Evolutionary conservation across 2,888 invertebrate species (phyloP), one percentile per base, ranked within the genome.

Genomic region (Agonopterix arenella): DNA sequence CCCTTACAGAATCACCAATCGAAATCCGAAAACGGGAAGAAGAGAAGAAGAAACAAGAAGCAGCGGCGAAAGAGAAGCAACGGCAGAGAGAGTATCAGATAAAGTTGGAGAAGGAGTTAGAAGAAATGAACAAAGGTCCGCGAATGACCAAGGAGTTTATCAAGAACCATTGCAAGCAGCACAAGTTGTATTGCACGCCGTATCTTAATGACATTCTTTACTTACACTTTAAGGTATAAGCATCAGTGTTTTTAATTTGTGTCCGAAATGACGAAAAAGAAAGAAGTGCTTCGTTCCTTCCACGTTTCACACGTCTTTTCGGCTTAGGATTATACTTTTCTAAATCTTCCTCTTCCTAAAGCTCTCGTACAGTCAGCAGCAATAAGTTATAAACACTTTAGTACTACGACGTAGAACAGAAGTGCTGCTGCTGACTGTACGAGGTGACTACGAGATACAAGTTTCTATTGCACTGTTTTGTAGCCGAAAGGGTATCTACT

Each of bases 181-280:
- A 95, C 57, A 94, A 95, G 65, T 83, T 98, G 1, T 98, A 98
- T 72, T 90, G 92, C 59, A 98, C 98, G 0, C 98, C 98, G 0
- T 84, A 93, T 61, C 84, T 98, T 8, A 98, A 98, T 77, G 97
- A 98, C 77, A 96, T 97, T 9, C 89, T 98, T 0, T 98, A 98
- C 79, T 90, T 98, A 42, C 98, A 98, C 88, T 98, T 90, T 93
- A 98, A 94, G 95, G 96, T 95, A 11, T 43, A 3, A 1, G 13
- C 43, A 5, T 11, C 43, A 43, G 10, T 43, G 8, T 43, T 5
- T 28, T 10, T 10, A 38, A 0, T 38, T 38, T 38, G 9, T 38
- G 38, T 3, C 10, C 18, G 2, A 4, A 18, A 18, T 4, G 1
- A 18, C 18, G 4, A 18, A 18, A 18, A 18, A 4, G 18, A 18